Evolutionary conservation across 2,888 invertebrate genomes (phyloP).

Genomic region (Drosophila hawaiiensis): DNA sequence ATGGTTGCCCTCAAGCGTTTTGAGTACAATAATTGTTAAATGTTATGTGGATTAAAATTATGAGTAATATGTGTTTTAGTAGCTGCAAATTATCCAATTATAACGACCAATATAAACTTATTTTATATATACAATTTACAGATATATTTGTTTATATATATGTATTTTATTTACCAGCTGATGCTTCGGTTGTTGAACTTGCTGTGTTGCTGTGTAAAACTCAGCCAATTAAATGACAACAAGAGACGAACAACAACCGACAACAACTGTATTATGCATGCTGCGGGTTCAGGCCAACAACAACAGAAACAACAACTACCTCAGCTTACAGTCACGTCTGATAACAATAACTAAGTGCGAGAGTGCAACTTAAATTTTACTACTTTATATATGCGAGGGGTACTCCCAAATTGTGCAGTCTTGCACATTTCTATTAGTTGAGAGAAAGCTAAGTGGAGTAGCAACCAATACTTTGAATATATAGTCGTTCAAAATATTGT

Average conservation of each 20-base stretch:
- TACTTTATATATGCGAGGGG: conserved; percentile 15
- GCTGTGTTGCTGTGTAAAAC: conserved; percentile 4
- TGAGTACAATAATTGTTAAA: not conserved
- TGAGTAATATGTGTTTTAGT: not conserved
- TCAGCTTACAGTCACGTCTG: conserved; percentile 48
- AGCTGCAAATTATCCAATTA: not conserved
- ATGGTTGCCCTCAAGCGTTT: not conserved
- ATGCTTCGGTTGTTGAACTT: conserved; percentile 52
- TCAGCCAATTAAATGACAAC: conserved; percentile 43
- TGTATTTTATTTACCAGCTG: conserved; percentile 42
- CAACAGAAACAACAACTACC: conserved; percentile 4
- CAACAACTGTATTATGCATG: conserved; percentile 56
- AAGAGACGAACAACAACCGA: conserved; percentile 25
- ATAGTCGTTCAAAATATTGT: not conserved
- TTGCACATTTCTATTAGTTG: not conserved
- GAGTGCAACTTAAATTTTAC: conserved; percentile 7
- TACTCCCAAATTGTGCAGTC: not conserved
- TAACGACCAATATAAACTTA: not conserved
- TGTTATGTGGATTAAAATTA: not conserved
- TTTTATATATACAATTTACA: not conserved
- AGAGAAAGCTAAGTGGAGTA: not conserved
- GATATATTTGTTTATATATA: conserved; percentile 19
- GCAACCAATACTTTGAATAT: not conserved
- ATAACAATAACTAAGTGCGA: conserved; percentile 57
- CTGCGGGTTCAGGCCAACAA: conserved; percentile 47